Conservation (phyloP, 2,888 invertebrate species). For the Dynastes grantii region DNA sequence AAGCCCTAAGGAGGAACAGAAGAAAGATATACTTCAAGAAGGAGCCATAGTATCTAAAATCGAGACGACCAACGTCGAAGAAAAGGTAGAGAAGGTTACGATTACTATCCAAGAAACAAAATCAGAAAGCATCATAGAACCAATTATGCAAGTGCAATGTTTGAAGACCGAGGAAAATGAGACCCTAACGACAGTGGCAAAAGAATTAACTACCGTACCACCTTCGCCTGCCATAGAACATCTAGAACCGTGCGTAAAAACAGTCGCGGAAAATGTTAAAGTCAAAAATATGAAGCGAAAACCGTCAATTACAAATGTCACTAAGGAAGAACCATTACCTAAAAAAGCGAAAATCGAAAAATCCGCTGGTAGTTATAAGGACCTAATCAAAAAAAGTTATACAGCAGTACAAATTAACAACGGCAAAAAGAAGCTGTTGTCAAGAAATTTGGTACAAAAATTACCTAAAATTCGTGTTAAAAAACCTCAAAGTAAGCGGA, state of each 20-base stretch:
- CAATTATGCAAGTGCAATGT: conserved; percentile 17
- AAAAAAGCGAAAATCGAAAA: conserved; percentile 62
- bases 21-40: conserved; percentile 58
- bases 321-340: conserved; percentile 53
- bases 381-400: conserved; percentile 71
- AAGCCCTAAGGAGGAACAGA: conserved; percentile 67
- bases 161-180: conserved; percentile 48
- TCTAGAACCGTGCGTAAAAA: conserved; percentile 64
- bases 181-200: neutral
- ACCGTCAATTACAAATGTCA: conserved; percentile 65
- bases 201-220: conserved; percentile 32
- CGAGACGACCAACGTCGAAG: conserved; percentile 39
- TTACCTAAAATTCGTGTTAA: conserved; percentile 52
- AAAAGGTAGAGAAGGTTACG: conserved; percentile 47
- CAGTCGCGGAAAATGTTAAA: conserved; percentile 70
- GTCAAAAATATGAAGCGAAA: conserved; percentile 72
- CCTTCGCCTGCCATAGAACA: conserved; percentile 21
- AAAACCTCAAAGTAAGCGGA: conserved; percentile 68
- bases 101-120: conserved; percentile 47
- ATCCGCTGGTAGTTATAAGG: conserved; percentile 67
- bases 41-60: conserved; percentile 54
- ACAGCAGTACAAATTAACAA: conserved; percentile 69
- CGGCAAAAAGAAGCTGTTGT: conserved; percentile 69
- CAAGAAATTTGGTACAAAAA: conserved; percentile 49
- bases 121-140: conserved; percentile 50